Evolutionary conservation across 2,888 invertebrate genomes (phyloP).

Genomic region (Hymenopus coronatus): DNA sequence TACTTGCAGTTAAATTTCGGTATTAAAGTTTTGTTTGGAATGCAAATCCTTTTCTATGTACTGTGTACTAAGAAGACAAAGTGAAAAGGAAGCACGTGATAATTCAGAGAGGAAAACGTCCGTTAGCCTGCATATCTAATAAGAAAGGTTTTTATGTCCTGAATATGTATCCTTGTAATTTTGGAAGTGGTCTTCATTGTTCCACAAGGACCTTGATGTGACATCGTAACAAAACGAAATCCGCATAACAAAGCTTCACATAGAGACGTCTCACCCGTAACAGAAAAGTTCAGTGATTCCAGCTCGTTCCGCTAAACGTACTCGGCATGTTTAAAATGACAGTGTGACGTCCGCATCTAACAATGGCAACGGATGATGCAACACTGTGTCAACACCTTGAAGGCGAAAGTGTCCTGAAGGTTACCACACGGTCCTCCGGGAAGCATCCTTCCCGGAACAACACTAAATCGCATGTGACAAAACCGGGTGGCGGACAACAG

Average conservation of each 20-base stretch:
- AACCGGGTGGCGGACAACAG: too few species aligned
- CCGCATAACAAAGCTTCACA: background rate
- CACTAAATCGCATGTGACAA: background rate
- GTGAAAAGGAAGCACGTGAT: too few species aligned
- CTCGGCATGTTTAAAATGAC: too few species aligned
- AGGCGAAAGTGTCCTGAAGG: background rate
- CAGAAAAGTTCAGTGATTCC: background rate
- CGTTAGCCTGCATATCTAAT: too few species aligned
- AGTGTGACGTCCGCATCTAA: background rate
- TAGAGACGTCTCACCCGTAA: background rate
- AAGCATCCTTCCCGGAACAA: background rate
- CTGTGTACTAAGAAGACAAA: too few species aligned
- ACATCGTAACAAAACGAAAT: background rate
- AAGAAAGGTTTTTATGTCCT: too few species aligned
- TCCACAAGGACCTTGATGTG: background rate
- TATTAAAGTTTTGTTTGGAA: too few species aligned
- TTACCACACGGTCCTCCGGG: background rate
- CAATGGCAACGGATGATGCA: background rate
- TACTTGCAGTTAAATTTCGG: too few species aligned
- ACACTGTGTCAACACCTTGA: background rate
- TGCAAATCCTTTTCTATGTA: too few species aligned
- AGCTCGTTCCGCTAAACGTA: background rate
- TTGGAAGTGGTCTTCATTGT: background rate
- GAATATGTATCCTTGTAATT: too few species aligned
- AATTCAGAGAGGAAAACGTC: too few species aligned